Evolutionary conservation across 2,797 vertebrate species (phyloP).

Genomic region (Arnoldichthys spilopterus): DNA sequence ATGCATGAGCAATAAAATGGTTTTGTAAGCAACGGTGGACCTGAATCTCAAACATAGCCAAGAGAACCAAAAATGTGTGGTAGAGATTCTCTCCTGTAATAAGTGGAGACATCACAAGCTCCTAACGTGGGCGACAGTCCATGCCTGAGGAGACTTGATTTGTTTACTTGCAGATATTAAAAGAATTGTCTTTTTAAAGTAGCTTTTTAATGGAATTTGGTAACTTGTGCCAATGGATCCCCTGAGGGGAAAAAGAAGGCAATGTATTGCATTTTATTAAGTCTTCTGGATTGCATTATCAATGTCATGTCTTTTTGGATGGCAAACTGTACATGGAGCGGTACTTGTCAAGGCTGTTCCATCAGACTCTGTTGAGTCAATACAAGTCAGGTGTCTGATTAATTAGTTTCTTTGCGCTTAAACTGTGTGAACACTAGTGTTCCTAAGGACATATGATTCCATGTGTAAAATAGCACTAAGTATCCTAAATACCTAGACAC

Average conservation of each 20-base stretch:
- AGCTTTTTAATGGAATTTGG: constrained; percentile 28
- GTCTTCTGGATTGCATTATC: constrained; percentile 11
- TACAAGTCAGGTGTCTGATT: constrained; percentile 28
- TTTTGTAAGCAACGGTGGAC: background rate
- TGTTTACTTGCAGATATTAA: constrained; percentile 19
- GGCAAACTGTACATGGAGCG: background rate
- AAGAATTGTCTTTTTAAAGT: constrained; percentile 18
- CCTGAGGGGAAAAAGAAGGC: constrained; percentile 14
- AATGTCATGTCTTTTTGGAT: constrained; percentile 8
- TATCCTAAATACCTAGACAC: background rate
- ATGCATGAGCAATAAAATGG: background rate
- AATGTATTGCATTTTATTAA: constrained; percentile 40
- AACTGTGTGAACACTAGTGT: background rate
- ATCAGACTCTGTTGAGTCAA: constrained; percentile 12
- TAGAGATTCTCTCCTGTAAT: background rate
- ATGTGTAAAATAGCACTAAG: background rate
- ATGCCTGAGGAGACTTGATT: constrained; percentile 26
- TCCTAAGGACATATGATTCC: background rate
- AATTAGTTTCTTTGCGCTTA: constrained; percentile 37
- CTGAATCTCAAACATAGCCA: background rate
- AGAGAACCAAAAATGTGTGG: background rate
- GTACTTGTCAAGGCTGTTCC: constrained; percentile 4
- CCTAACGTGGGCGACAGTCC: background rate
- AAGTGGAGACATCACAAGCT: background rate
- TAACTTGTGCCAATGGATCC: constrained; percentile 24